Percentiles rank a stretch among this genome's conserved stretches.
phyloP scores from a whole-genome alignment of 2,113 vertebrate genomes.

The Gallinago media region DNA sequence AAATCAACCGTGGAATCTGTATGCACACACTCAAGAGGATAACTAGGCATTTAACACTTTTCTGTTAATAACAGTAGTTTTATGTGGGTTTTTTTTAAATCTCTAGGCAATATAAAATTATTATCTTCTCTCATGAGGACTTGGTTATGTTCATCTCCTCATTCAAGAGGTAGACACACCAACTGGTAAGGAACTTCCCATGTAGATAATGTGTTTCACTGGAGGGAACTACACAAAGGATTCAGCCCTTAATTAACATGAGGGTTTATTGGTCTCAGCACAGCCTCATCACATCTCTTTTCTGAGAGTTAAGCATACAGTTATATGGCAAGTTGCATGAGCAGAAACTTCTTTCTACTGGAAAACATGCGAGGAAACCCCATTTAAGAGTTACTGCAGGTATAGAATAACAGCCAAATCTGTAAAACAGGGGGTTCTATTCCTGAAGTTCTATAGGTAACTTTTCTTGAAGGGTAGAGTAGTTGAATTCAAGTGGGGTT shows the following conservation, averaged over 20 bases:
- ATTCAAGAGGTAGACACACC: neutral
- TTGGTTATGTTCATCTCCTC: neutral
- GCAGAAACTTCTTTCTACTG: neutral
- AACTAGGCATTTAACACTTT: neutral
- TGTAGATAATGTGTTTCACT: neutral
- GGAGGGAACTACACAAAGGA: neutral
- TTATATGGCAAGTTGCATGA: neutral
- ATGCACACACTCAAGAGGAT: neutral
- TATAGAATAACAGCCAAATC: neutral
- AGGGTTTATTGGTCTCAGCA: neutral
- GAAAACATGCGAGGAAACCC: neutral
- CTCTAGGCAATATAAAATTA: neutral
- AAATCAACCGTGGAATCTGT: neutral
- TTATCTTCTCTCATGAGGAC: neutral
- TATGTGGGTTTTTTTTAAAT: neutral
- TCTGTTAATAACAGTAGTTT: neutral
- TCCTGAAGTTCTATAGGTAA: neutral
- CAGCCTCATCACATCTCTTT: neutral
- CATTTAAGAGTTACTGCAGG: neutral
- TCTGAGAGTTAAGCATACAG: neutral
- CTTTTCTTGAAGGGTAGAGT: neutral
- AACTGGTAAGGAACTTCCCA: neutral
- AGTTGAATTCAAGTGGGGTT: rapidly evolving
- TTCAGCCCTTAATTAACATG: neutral
- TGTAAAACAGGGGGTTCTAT: neutral